These are phyloP conservation scores for Arvicanthis niloticus DNA, from an alignment of 2,113 vertebrate genomes.

Conservation along the genomic window DNA sequence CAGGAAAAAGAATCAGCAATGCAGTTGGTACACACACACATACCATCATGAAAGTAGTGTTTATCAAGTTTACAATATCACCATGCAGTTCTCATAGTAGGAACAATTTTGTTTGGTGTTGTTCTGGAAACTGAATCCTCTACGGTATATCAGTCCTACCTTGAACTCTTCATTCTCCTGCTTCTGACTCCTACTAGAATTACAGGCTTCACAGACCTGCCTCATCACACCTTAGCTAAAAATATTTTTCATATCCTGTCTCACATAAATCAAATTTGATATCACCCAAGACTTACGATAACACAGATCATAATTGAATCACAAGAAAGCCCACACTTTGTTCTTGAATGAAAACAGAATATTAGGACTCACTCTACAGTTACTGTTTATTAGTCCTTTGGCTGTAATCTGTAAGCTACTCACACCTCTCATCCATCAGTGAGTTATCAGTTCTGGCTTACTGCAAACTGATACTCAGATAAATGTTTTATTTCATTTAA, in stretches of 20 bases:
- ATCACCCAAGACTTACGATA: not conserved
- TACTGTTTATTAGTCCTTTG: not conserved
- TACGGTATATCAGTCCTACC: not conserved
- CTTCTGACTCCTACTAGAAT: not conserved
- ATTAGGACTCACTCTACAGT: not conserved
- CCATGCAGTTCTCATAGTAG: not conserved
- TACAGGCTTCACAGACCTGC: not conserved
- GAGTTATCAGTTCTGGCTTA: not conserved
- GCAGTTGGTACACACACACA: not conserved
- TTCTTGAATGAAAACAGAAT: not conserved
- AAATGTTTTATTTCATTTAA: not conserved
- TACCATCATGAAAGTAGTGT: not conserved
- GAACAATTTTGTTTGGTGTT: not conserved
- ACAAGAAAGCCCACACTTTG: not conserved
- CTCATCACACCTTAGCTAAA: not conserved
- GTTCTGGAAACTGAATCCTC: not conserved
- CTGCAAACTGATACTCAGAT: not conserved
- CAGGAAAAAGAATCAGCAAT: not conserved
- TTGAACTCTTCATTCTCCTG: not conserved
- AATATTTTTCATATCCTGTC: not conserved
- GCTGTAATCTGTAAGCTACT: not conserved
- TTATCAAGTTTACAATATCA: not conserved
- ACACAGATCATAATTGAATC: too few species aligned
- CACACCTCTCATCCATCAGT: not conserved
- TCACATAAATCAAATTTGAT: not conserved